phyloP scores from a whole-genome alignment of 2,888 invertebrate species.

The Amblyjoppa proteus region DNA sequence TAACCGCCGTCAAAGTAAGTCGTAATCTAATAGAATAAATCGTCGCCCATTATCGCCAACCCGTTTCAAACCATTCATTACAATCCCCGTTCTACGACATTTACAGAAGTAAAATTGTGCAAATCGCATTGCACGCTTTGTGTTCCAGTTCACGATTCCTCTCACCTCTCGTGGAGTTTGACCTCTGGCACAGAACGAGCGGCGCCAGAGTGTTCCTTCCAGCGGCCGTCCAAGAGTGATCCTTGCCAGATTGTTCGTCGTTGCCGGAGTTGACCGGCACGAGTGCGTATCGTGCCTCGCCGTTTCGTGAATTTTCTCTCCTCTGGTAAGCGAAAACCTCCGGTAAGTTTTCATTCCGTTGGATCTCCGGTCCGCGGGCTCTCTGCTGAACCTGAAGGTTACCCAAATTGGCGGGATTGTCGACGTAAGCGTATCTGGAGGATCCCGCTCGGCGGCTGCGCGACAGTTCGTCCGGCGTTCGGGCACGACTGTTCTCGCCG shows the following conservation, averaged over 20 bases:
- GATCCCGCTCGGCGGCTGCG: conserved; percentile 74
- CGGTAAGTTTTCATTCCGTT: conserved; percentile 53
- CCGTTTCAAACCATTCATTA: no score
- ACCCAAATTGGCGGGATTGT: conserved; percentile 2
- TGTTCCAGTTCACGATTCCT: background rate
- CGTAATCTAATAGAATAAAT: no score
- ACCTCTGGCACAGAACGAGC: conserved; percentile 50
- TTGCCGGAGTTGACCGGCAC: conserved; percentile 44
- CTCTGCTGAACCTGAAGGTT: conserved; percentile 28
- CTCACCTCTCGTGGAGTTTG: conserved; percentile 63
- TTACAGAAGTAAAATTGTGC: no score
- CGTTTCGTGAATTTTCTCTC: conserved; percentile 28
- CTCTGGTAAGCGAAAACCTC: conserved; percentile 61
- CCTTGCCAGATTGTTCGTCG: conserved; percentile 31
- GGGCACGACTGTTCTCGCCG: background rate
- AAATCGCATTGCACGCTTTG: no score
- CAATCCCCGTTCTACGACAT: no score
- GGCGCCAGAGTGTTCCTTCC: conserved; percentile 24
- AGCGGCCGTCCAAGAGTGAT: conserved; percentile 44
- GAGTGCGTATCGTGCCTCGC: conserved; percentile 55
- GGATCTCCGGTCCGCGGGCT: conserved; percentile 69
- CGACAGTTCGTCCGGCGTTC: conserved; percentile 28
- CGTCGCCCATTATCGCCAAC: no score
- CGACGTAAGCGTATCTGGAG: conserved; percentile 71
- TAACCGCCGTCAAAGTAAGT: no score